phyloP scores from a whole-genome alignment of 2,797 vertebrate genomes.

The Crax fasciolata region DNA sequence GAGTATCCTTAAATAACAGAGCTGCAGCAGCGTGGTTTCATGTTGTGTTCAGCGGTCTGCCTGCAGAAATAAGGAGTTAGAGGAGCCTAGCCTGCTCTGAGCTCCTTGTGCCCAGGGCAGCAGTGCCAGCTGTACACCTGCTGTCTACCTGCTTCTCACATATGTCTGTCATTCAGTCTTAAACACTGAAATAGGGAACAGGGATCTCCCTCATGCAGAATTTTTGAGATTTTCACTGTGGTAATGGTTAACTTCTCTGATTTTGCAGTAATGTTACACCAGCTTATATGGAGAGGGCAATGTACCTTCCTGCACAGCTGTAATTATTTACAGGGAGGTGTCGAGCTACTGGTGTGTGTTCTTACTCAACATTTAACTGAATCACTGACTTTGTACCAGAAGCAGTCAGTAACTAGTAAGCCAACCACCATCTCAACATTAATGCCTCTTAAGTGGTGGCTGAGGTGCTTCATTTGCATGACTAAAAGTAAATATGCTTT shows the following conservation, averaged over 20 bases:
- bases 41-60: neutral
- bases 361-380: neutral
- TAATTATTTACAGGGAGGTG: neutral
- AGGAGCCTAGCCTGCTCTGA: neutral
- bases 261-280: neutral
- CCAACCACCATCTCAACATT: neutral
- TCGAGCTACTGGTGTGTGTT: neutral
- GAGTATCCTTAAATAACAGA: neutral
- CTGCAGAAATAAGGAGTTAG: neutral
- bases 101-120: neutral
- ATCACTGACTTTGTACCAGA: neutral
- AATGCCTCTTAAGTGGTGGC: neutral
- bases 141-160: neutral
- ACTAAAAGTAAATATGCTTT: neutral
- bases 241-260: neutral
- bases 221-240: neutral
- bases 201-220: neutral
- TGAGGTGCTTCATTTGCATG: neutral
- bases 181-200: too few relatives aligned
- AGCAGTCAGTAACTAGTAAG: neutral
- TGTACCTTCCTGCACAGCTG: fast-evolving
- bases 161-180: neutral
- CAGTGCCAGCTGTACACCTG: neutral
- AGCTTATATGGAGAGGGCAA: neutral
- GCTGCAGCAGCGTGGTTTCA: neutral